phyloP scores from a whole-genome alignment of 1,140 invertebrate species.

The Pogonus chalceus region DNA sequence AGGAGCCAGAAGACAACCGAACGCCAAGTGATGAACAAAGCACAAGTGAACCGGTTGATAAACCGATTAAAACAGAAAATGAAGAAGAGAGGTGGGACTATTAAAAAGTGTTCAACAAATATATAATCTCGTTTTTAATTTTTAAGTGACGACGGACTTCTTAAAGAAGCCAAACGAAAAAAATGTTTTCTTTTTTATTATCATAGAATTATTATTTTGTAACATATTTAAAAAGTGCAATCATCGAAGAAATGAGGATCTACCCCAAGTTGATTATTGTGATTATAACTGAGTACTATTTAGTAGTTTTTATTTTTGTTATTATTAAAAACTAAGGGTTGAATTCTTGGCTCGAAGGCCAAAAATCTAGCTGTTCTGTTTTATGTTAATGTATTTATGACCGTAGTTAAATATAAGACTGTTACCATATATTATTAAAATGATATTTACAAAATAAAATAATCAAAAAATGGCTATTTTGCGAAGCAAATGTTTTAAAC shows the following conservation, averaged over 20 bases:
- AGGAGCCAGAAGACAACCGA: constrained; percentile 14
- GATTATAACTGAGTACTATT: constrained; percentile 23
- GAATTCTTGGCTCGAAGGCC: neutral
- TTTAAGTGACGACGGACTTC: constrained; percentile 7
- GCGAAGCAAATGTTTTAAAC: constrained; percentile 29
- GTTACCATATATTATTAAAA: constrained; percentile 34
- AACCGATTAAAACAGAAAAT: constrained; percentile 25
- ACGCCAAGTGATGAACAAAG: constrained; percentile 8
- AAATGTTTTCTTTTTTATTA: no score
- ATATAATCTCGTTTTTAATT: constrained; percentile 9
- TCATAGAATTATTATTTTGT: constrained; percentile 14
- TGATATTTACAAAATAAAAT: constrained; percentile 24
- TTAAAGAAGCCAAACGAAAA: constrained; percentile 4
- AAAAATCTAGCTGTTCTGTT: constrained; percentile 11
- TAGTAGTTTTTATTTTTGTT: constrained; percentile 20
- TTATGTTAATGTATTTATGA: constrained; percentile 25
- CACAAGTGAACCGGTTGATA: constrained; percentile 17
- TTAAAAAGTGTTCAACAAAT: constrained; percentile 19
- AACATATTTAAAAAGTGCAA: constrained; percentile 27
- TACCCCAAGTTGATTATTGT: constrained; percentile 24
- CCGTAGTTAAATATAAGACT: constrained; percentile 35
- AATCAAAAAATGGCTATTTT: constrained; percentile 20
- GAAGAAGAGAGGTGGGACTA: constrained; percentile 37
- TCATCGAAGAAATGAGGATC: constrained; percentile 20
- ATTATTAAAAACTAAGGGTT: constrained; percentile 11